A percentile compares a stretch with the other conserved stretches of the same genome.
Evolutionary conservation across 2,113 vertebrate species (phyloP).

Genomic region (Lampris megalopsis): DNA sequence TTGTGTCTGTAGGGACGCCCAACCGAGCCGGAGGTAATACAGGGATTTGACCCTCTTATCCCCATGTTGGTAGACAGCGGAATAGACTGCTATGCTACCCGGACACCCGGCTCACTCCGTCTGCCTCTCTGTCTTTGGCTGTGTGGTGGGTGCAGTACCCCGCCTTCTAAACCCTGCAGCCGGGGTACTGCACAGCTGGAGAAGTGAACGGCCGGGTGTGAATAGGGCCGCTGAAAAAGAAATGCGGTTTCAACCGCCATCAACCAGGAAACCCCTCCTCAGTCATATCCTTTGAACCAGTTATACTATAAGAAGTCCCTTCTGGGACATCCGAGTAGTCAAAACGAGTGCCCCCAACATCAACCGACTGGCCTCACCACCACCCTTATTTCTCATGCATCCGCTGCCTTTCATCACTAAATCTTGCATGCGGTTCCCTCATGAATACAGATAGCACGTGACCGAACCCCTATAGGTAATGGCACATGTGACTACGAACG

Average conservation of each 20-base stretch:
- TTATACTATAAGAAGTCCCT: not conserved
- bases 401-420: conserved; percentile 4
- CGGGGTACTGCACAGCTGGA: not conserved
- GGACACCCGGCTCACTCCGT: no score
- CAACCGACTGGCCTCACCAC: not conserved
- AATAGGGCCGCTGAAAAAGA: no score
- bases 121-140: no score
- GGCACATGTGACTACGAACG: conserved; percentile 5
- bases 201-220: no score
- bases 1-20: no score
- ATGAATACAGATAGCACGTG: conserved; percentile 20
- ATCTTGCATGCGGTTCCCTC: conserved; percentile 33
- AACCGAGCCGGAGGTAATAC: no score
- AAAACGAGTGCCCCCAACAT: not conserved
- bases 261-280: not conserved
- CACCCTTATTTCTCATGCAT: conserved; percentile 14
- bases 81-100: no score
- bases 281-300: not conserved
- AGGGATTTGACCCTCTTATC: no score
- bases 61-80: no score
- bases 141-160: no score
- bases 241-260: not conserved
- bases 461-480: conserved; percentile 29
- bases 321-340: not conserved
- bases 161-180: no score